Base-by-base conservation (phyloP, 2,888 invertebrate species). In the Ormyrus pomaceus region DNA sequence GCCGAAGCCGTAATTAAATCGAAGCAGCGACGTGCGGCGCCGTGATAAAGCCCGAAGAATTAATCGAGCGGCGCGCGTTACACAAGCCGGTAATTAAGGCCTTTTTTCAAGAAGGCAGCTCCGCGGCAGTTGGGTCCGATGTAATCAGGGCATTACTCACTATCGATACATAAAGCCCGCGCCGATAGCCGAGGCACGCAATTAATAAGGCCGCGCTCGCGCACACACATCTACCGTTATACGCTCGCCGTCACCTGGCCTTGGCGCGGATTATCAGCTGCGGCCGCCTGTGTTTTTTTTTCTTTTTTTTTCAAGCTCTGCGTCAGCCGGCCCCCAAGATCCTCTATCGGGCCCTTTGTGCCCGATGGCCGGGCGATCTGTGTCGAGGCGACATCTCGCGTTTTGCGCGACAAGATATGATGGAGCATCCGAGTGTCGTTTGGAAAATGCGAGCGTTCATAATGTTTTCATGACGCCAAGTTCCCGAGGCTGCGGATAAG, bases 261-360 rank as follows among this genome's bases (percentile, higher is more conserved):
- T 78, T 73, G 72, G 56, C 50, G 34, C 19, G 10, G 50, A 45
- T 78, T 78, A 78, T 78, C 78, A 73, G 50, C 66, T 66, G 48
- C 61, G 45, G 69, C 50, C 34, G 34, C 34, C 34, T 34, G 34
- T 34, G 2, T 34, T 34, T 34, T 34, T 34, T 34, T 34, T 34
- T 34, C 34, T 34, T 34, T 34, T 34, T 34, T 34, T 3, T 34
- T 34, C 34, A 3, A 34, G 34, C 34, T 34, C 34, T 34, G 34
- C 34, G 34, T 34, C 34, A 34, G 34, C 34, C 34, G 34, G 34
- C 34, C 34, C 34, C 34, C 34, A 34, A 34, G 34, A 34, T 34
- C 34, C 34, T 34, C 34, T 59, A 61, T 69, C 69, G 48, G 53
- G 69, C 79, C 74, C 79, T 79, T 74, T 73, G 62, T 73, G n/a